Percentiles rank a stretch among this genome's conserved stretches.
These are phyloP conservation scores for Poliocrania exsul DNA, from an alignment of 2,797 vertebrate species.

Conservation along the genomic window DNA sequence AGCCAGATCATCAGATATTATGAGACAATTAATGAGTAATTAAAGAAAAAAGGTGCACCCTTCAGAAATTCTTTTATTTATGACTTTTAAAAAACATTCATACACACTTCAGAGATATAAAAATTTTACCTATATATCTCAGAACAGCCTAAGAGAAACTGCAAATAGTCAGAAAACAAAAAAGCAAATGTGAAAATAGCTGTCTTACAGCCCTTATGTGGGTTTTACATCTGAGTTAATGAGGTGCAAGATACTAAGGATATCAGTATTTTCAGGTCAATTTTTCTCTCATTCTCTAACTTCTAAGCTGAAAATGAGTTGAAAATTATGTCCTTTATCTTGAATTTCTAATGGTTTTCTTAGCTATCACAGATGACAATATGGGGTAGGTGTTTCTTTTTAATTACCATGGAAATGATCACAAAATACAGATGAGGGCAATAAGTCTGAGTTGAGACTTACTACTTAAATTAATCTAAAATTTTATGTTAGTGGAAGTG, in stretches of 20 bases:
- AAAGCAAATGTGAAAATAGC: background rate
- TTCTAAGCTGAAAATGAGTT: fast-evolving
- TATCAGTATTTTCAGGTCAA: background rate
- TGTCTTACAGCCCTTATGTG: background rate
- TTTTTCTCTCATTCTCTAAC: background rate
- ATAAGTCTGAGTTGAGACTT: background rate
- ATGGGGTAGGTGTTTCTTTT: background rate
- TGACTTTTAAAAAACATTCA: background rate
- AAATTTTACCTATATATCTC: background rate
- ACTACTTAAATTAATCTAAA: background rate
- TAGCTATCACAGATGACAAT: background rate
- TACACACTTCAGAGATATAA: background rate
- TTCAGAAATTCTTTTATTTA: background rate
- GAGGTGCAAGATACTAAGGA: background rate
- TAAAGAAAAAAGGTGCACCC: background rate
- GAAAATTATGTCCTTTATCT: background rate
- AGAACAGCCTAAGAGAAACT: background rate
- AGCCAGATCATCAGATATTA: background rate
- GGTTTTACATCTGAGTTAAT: background rate
- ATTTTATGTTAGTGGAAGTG: background rate
- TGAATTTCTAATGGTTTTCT: background rate
- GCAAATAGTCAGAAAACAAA: background rate
- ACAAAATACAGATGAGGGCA: background rate
- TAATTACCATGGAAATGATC: background rate
- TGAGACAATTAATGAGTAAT: background rate